Evolutionary conservation across 2,113 vertebrate genomes (phyloP).

Genomic region (Cisticola juncidis): DNA sequence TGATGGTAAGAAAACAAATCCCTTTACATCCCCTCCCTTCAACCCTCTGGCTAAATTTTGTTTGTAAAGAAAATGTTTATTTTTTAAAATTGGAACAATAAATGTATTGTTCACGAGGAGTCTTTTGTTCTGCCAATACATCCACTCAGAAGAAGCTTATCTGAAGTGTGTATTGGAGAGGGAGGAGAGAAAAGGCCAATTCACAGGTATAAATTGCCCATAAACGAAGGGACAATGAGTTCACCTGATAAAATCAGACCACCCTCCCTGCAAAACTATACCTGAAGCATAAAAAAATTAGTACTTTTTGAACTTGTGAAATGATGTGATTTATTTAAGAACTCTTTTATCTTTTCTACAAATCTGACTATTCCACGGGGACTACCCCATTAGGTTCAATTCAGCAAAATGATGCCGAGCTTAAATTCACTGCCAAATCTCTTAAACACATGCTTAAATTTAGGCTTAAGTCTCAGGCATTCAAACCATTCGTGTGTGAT

Average conservation of each 20-base stretch:
- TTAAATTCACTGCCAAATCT: not conserved
- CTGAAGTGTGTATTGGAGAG: not conserved
- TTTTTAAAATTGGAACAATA: not conserved
- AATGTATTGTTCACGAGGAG: not conserved
- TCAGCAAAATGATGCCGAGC: not conserved
- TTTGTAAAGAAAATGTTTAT: conserved; percentile 4
- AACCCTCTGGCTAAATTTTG: not conserved
- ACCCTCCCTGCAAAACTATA: not conserved
- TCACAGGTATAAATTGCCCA: not conserved
- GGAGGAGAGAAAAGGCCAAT: not conserved
- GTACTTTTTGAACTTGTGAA: not conserved
- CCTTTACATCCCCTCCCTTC: not conserved
- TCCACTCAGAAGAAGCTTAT: not conserved
- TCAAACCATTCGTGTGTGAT: not conserved
- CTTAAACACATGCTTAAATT: conserved; percentile 37
- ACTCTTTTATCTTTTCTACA: not conserved
- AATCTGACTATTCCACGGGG: not conserved
- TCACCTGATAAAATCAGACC: conserved; percentile 35
- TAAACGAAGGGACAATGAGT: not conserved
- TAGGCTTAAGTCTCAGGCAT: conserved; percentile 44
- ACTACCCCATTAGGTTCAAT: not conserved
- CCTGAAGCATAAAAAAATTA: not conserved
- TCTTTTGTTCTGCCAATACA: not conserved
- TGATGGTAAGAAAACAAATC: conserved; percentile 19
- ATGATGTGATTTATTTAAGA: not conserved